Base-by-base conservation (phyloP, 2,888 invertebrate genomes). In the Melieria omissa region DNA sequence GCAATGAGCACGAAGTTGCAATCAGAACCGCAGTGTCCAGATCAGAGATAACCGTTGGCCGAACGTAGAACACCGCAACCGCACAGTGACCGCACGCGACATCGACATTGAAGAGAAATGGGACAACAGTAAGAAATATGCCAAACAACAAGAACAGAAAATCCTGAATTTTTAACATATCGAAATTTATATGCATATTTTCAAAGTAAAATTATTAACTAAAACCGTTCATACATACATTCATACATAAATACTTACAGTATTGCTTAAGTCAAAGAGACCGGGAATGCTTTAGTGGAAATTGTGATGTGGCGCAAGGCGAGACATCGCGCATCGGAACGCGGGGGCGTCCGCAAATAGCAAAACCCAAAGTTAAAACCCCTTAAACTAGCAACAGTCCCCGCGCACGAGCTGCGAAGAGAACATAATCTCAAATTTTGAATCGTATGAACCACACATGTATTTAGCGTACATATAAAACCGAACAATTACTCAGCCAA, bases 161-260 rank as follows among this genome's bases (percentile, higher is more conserved):
- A 75, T 83, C 82, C 81, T 84, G 85, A 84, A 85, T 85, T 83
- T 82, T 81, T 77, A 82, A 84, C 84, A 84, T 84, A 84, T 84
- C 84, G 81, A 83, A 80, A 83, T 82, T 81, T 78, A 75, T 73
- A 76, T 74, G 72, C 68, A 75, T 75, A 73, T 74, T 72, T 74
- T 63, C 72, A 72, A 74, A 67, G 63, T 68, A 63, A 71, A 66
- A 70, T 63, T 57, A 70, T 29, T 29, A 29, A 29, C 29, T 29
- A 29, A 29, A 29, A 29, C 29, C 29, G 29, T 29, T 29, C 29
- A 29, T 29, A 29, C 29, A 16, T 9, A 57, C 8, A 16, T 9
- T 4, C 8, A 57, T 4, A 57, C 14, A 57, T 29, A 29, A 16
- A 72, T 58, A 65, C 54, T 49, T 52, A 5, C 60, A 70, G 70